These are phyloP conservation scores for Parazoanthus darwini DNA, from an alignment of 92 coral and sea anemone genomes.

Conservation along the genomic window DNA sequence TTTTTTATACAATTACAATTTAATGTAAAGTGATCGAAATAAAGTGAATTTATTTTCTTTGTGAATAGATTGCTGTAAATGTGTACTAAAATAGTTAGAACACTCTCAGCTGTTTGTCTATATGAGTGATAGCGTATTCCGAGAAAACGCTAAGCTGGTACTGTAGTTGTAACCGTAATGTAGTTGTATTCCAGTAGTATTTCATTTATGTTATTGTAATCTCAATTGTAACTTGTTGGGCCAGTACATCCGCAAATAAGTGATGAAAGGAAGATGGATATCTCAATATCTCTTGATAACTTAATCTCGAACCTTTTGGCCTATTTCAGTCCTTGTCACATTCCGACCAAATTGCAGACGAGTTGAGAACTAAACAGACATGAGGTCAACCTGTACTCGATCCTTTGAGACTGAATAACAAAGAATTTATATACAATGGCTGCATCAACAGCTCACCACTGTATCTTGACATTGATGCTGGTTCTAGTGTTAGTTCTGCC, in stretches of 20 bases:
- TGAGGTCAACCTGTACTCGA: slow-evolving; percentile 16
- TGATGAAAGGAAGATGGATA: background rate
- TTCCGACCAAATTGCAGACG: background rate
- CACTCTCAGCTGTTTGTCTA: too few species aligned
- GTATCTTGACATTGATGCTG: slow-evolving; percentile 3
- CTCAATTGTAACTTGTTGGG: background rate
- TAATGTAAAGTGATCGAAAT: too few species aligned
- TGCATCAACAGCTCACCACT: background rate
- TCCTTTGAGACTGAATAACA: background rate
- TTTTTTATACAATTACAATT: too few species aligned
- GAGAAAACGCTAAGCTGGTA: too few species aligned
- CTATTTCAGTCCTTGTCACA: background rate
- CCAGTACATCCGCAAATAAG: background rate
- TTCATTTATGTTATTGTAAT: background rate
- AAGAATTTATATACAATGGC: slow-evolving; percentile 6
- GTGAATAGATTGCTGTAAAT: too few species aligned
- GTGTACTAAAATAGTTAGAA: too few species aligned
- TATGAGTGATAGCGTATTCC: too few species aligned
- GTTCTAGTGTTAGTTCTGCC: background rate
- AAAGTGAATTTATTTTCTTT: too few species aligned
- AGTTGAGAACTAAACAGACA: slow-evolving; percentile 5
- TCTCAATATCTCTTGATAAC: background rate
- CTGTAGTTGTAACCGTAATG: too few species aligned
- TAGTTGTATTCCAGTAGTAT: too few species aligned
- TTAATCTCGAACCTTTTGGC: background rate